Base-by-base conservation (phyloP, 2,113 vertebrate genomes). In the Paradoxurus hermaphroditus region DNA sequence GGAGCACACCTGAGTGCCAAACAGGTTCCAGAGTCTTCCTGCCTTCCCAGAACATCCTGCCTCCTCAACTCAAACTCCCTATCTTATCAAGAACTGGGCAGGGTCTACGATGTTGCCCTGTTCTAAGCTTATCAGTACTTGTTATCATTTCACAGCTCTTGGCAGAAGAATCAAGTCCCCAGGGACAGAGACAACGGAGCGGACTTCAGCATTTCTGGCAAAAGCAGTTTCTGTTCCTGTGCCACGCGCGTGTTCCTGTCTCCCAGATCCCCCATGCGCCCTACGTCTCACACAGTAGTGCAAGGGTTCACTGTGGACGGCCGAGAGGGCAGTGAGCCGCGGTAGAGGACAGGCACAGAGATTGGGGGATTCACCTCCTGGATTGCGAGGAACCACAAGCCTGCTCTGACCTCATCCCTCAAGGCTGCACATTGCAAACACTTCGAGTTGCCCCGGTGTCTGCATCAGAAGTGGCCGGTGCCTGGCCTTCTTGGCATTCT, bases 241-340 rank as follows among this genome's bases (percentile, higher is more conserved):
- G 8, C 56, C 56, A 59, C 10, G 31, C 56, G 23, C 10, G 31
- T 78, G 44, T 68, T 62, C 59, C 6, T 19, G 51, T 67, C 34
- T 77, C 5, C 10, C 3, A 36, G 9, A 13, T 2, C 15, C 14
- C 11, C 27, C 14, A 27, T 7, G 44, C 5, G 15, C 23, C 25
- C 53, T 39, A 13, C 1, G 8, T 34, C 2, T 36, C 89, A 51
- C 7, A 18, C 0, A 14, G 41, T 6, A 13, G 62, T 6, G 10
- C 34, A 6, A 53, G 31, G 53, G 19, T n/a, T 9, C 36, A 0
- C 1, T 12, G 36, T 7, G 7, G 36, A 36, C 3, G 7, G 44
- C n/a, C 16, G 12, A 25, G 16, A 1, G 5, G 15, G 19, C 63
- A 27, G 7, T 21, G 19, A 23, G 51, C 12, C 10, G 2, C 4